A percentile compares a stretch with the other conserved stretches of the same genome.
Evolutionary conservation across 2,797 vertebrate genomes (phyloP).

Genomic region (Babyrousa celebensis): DNA sequence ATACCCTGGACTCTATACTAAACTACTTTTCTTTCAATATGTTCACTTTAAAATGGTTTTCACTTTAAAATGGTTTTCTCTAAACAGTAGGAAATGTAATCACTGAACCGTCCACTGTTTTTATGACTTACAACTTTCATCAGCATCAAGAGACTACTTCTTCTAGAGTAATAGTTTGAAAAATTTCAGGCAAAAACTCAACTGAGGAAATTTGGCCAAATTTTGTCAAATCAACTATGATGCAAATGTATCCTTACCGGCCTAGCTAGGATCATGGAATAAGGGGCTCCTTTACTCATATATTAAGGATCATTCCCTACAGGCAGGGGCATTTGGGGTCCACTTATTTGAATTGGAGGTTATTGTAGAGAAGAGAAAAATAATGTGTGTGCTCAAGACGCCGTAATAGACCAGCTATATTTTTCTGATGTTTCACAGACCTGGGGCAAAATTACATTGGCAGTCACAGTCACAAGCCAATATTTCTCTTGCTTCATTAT

Average conservation of each 20-base stretch:
- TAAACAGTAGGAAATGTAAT: neutral
- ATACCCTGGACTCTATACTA: neutral
- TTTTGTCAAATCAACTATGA: neutral
- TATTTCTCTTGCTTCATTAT: neutral
- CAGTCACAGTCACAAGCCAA: neutral
- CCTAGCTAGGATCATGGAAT: neutral
- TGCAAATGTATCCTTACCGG: neutral
- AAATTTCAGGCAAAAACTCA: neutral
- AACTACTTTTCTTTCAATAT: neutral
- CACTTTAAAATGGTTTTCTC: neutral
- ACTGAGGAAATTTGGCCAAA: neutral
- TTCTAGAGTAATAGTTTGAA: conserved; percentile 44
- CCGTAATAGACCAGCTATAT: neutral
- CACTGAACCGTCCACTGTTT: neutral
- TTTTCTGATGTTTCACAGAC: neutral
- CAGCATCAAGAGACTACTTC: neutral
- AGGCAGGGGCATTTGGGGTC: neutral
- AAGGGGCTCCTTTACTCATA: neutral
- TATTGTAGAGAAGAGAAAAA: neutral
- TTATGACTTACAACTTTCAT: neutral
- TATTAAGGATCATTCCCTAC: neutral
- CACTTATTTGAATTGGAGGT: neutral
- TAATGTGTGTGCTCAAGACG: neutral
- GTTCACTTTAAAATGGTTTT: neutral
- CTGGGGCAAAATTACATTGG: neutral